A percentile compares a stretch with the other conserved stretches of the same genome.
Evolutionary conservation across 1,140 invertebrate genomes (phyloP).

Genomic region (Brachionus paranguensis): DNA sequence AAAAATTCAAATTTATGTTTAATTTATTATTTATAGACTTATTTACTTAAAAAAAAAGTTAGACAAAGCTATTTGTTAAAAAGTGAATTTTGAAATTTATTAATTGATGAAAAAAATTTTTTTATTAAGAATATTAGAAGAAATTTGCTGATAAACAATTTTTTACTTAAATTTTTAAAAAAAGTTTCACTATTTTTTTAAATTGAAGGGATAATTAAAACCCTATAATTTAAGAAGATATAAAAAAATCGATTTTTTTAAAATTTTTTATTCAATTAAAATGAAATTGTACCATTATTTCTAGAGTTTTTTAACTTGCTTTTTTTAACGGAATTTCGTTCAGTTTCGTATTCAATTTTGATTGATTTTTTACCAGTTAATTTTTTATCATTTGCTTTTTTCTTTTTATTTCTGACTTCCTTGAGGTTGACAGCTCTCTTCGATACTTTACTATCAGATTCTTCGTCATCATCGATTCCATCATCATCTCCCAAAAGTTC

Average conservation of each 20-base stretch:
- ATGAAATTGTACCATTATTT: neutral
- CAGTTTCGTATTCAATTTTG: constrained; percentile 38
- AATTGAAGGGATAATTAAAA: neutral
- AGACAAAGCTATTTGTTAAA: no score
- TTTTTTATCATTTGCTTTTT: constrained; percentile 11
- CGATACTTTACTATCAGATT: neutral
- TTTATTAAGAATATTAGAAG: no score
- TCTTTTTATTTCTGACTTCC: constrained; percentile 26
- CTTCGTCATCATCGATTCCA: constrained; percentile 15
- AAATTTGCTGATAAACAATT: no score
- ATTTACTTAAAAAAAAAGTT: no score
- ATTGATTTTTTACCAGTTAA: constrained; percentile 7
- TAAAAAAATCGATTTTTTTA: neutral
- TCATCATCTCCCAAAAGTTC: constrained; percentile 19
- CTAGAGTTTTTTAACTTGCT: neutral
- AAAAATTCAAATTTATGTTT: no score
- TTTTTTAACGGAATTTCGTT: constrained; percentile 26
- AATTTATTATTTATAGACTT: no score
- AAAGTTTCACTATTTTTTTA: no score
- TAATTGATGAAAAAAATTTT: no score
- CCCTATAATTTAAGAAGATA: neutral
- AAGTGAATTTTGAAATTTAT: no score
- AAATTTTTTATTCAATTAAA: neutral
- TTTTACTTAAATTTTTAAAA: no score
- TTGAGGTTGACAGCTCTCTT: constrained; percentile 4